Conservation (phyloP, 2,797 vertebrate species). For the Rhynchotus rufescens region DNA sequence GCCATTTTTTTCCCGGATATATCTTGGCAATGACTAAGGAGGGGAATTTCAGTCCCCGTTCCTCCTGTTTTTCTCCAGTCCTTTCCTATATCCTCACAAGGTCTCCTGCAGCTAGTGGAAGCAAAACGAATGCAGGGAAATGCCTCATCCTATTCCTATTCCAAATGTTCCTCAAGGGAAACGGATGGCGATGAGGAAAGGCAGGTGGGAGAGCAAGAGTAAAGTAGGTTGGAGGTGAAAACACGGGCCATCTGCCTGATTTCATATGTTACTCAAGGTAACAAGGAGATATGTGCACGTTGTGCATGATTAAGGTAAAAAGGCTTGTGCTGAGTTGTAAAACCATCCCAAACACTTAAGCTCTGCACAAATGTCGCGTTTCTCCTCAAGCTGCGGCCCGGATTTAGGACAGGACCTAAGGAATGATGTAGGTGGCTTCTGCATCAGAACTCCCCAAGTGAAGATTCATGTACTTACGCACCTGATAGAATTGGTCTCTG, state of each 20-base stretch:
- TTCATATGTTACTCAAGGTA: not conserved
- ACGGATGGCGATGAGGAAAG: not conserved
- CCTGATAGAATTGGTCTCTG: fast-evolving
- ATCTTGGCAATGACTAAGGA: no score
- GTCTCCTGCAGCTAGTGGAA: not conserved
- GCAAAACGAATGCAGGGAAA: not conserved
- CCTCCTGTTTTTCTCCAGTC: not conserved
- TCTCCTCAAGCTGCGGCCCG: not conserved
- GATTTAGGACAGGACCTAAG: not conserved
- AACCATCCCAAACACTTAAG: not conserved
- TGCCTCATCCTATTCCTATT: not conserved
- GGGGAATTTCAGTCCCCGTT: not conserved
- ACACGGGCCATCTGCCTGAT: not conserved
- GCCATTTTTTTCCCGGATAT: not conserved
- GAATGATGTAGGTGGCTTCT: not conserved
- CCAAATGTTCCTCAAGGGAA: not conserved
- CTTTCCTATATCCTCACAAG: not conserved
- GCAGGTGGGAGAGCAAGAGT: not conserved
- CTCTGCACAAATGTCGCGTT: not conserved
- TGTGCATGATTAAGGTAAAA: not conserved
- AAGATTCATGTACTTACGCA: fast-evolving
- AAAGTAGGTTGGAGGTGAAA: not conserved
- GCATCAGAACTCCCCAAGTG: not conserved
- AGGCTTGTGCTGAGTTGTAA: not conserved
- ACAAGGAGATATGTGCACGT: not conserved